phyloP scores from a whole-genome alignment of 2,797 vertebrate genomes.

The Phrynocephalus forsythii region DNA sequence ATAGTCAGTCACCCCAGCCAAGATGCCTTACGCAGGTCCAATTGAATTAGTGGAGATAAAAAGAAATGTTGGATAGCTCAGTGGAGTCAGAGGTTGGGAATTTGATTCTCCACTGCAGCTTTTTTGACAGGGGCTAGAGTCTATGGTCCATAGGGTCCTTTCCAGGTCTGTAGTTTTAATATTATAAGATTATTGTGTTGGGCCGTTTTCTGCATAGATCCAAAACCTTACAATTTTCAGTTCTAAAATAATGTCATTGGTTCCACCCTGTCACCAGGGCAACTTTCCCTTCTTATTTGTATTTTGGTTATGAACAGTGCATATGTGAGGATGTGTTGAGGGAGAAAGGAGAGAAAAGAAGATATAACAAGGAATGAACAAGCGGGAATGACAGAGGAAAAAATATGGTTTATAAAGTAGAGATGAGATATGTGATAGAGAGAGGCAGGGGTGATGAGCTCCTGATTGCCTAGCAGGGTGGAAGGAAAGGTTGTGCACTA shows the following conservation, averaged over 20 bases:
- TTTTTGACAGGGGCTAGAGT: no score
- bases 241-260: background rate
- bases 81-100: no score
- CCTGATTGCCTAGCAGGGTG: background rate
- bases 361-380: background rate
- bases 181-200: background rate
- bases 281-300: background rate
- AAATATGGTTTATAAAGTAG: background rate
- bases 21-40: no score
- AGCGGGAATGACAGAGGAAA: background rate
- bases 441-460: background rate
- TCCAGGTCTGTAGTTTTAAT: no score
- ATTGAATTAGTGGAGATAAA: background rate
- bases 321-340: background rate
- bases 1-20: background rate
- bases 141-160: no score
- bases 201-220: background rate
- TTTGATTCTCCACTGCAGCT: no score
- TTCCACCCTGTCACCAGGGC: background rate
- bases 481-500: background rate
- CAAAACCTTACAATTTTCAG: background rate
- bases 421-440: background rate
- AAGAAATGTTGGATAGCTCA: background rate
- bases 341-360: background rate
- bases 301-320: background rate